Evolutionary conservation across 2,113 vertebrate genomes (phyloP).

Genomic region (Motacilla alba): DNA sequence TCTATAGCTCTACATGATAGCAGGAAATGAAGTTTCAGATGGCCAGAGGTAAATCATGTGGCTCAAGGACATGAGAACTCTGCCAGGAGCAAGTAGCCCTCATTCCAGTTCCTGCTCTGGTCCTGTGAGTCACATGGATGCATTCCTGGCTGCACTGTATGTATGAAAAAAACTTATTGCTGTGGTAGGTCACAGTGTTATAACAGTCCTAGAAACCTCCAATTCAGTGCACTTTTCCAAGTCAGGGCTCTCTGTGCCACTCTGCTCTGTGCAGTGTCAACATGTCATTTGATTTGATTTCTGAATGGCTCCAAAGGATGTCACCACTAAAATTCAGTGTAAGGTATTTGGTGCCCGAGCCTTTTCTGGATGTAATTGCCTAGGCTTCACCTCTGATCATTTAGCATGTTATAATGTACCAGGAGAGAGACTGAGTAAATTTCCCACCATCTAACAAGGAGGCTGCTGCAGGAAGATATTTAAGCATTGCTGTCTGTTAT

Average conservation of each 20-base stretch:
- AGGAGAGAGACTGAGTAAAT: background rate
- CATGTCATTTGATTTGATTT: background rate
- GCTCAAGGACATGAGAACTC: background rate
- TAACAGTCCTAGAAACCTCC: background rate
- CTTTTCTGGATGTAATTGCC: background rate
- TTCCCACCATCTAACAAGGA: background rate
- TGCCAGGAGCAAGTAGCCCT: background rate
- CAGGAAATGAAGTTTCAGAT: background rate
- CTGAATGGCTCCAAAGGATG: background rate
- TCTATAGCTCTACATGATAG: background rate
- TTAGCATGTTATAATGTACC: background rate
- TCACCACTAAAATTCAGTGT: background rate
- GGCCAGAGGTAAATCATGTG: background rate
- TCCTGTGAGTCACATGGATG: background rate
- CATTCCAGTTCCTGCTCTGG: background rate
- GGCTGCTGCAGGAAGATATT: background rate
- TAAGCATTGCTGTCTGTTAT: background rate
- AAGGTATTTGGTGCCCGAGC: background rate
- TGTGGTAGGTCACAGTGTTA: background rate
- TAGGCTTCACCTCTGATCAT: slow-evolving; percentile 5
- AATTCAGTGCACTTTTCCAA: background rate
- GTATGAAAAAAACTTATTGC: background rate
- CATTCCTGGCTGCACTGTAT: background rate
- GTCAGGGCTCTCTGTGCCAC: background rate
- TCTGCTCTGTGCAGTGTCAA: background rate